Conservation (phyloP, 1,140 invertebrate species). For the Temnothorax nylanderi region DNA sequence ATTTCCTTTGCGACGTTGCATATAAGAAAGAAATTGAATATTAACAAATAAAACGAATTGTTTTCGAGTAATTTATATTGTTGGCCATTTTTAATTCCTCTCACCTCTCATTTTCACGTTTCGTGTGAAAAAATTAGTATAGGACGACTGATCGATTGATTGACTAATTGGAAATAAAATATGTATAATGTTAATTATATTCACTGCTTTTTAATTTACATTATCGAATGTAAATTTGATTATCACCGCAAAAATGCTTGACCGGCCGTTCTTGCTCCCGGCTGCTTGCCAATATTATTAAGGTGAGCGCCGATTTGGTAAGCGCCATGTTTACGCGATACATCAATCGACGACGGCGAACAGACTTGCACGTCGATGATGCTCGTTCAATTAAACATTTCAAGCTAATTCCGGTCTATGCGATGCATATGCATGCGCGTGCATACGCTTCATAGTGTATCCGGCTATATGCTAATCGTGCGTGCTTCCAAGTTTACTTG, state of each 20-base stretch:
- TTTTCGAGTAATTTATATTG: background rate
- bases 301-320: constrained; percentile 12
- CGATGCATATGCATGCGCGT: constrained; percentile 35
- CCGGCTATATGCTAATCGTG: constrained; percentile 49
- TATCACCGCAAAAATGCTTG: background rate
- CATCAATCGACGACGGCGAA: constrained; percentile 44
- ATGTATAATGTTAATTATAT: constrained; percentile 11
- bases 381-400: constrained; percentile 60
- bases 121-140: background rate
- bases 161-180: background rate
- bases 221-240: background rate
- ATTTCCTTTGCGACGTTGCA: background rate
- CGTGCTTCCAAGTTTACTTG: constrained; percentile 29
- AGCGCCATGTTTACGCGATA: constrained; percentile 42
- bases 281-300: constrained; percentile 45
- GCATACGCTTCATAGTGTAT: background rate
- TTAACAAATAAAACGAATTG: background rate
- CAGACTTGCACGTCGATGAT: constrained; percentile 48
- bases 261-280: background rate
- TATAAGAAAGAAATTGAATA: background rate
- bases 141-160: background rate
- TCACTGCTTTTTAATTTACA: no score
- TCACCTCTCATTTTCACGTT: background rate
- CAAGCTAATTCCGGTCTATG: constrained; percentile 55
- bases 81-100: background rate